These are phyloP conservation scores for Linurgus olivaceus DNA, from an alignment of 2,797 vertebrate species.

Conservation along the genomic window DNA sequence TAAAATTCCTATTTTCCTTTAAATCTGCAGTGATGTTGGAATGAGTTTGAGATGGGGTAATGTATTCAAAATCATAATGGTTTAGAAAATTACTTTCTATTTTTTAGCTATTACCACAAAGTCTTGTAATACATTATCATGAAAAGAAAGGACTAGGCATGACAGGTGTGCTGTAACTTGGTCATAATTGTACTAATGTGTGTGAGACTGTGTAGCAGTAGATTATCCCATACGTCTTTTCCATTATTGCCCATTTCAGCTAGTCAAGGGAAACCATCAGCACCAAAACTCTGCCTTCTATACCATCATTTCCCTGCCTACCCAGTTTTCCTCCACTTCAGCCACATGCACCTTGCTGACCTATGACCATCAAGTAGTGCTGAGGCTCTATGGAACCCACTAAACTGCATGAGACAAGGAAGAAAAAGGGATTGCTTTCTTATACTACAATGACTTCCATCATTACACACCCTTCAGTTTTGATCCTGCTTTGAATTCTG, in stretches of 20 bases:
- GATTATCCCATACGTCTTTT: background rate
- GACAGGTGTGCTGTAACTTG: slow-evolving; percentile 10
- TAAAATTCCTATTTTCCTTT: slow-evolving; percentile 34
- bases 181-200: background rate
- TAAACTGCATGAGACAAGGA: background rate
- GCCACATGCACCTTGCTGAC: background rate
- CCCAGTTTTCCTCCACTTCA: background rate
- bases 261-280: background rate
- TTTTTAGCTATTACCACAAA: slow-evolving; percentile 33
- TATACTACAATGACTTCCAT: background rate
- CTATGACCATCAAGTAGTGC: background rate
- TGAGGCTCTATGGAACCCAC: background rate
- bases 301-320: background rate
- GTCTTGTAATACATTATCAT: slow-evolving; percentile 26
- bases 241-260: background rate
- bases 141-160: slow-evolving; percentile 12
- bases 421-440: background rate
- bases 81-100: slow-evolving; percentile 44
- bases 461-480: background rate
- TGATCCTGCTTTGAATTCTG: background rate
- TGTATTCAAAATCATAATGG: slow-evolving; percentile 40
- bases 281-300: background rate
- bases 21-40: background rate
- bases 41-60: slow-evolving; percentile 13
- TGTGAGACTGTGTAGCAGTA: background rate